Evolutionary conservation across 2,888 invertebrate species (phyloP), one percentile per base, ranked within the genome.

Genomic region (Phymatocera aterrima): DNA sequence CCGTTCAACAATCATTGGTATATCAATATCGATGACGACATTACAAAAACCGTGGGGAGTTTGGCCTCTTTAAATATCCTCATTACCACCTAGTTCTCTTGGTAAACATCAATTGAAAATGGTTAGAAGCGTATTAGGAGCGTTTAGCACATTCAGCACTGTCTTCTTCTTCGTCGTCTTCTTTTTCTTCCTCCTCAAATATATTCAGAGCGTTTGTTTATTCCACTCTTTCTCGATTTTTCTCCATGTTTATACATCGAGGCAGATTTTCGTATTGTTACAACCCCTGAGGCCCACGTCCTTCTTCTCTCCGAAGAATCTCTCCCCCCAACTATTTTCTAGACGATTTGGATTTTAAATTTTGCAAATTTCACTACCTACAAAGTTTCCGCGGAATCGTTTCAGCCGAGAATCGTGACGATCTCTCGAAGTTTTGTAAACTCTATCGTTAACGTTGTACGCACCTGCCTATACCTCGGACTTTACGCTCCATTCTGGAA

Each of bases 41-140:
- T 34, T 31, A n/a, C 28, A 8, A 57, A 57, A 4, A 24, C 77
- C 34, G 18, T n/a, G 46, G 6, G n/a, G 54, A 24, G 24, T 40
- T 57, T 48, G 72, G 60, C 31, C 72, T 68, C 37, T 72, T 78
- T 75, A 40, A 75, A 75, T 60, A 60, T 57, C 57, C 78, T 74
- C 72, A 70, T 78, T 78, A 78, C 78, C 68, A 77, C 72, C 78
- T 64, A 43, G 75, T 75, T 75, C 40, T 51, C 72, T 77, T 68
- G 80, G 78, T 77, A 81, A 80, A 79, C 80, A 81, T 81, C 81
- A 83, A 86, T 87, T 85, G 81, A 81, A 80, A 79, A 80, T 85
- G 82, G 83, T 86, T 85, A 87, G 85, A 81, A 81, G 82, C 81
- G 82, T 84, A 80, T 87, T 75, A 75, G 75, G 75, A 40, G 43